Base-by-base conservation (phyloP, 2,888 invertebrate species). In the Sarcophaga rosellei region DNA sequence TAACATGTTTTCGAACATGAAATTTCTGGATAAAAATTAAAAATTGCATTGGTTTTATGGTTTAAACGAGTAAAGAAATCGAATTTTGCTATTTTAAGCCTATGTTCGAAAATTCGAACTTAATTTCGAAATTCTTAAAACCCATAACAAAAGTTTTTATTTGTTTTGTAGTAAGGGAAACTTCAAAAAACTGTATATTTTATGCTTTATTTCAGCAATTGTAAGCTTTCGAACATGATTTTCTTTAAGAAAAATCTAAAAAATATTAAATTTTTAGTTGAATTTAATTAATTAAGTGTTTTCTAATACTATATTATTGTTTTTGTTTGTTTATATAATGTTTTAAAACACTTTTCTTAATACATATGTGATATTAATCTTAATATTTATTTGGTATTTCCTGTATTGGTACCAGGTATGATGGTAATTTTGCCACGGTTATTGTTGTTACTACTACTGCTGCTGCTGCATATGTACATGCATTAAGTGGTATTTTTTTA, bases 361-460 rank as follows among this genome's bases (percentile, higher is more conserved):
- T 79, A 45, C 1, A 4, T 45, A 15, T 77, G 10, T 77, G 87
- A 84, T 85, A 75, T 25, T 63, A 82, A 85, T 85, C 87, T 87
- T 84, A 81, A 85, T 81, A 77, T 75, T 81, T 78, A 85, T 86
- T 87, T 81, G 84, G 85, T 84, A 85, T 87, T 87, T 87, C 87
- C 87, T 85, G 87, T 83, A 78, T 81, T 66, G 12, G 81, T 73
- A 63, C 57, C 4, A 45, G 8, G 44, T 78, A 57, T 66, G 45
- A 65, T 76, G 44, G 44, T 62, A 81, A 61, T 80, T 83, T 84
- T 77, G 65, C 74, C 73, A 69, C 21, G 35, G 74, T 59, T 61
- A n/a, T 57, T 66, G 59, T 74, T 65, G 65, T 59, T 76, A 70
- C 15, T 72, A 47, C 17, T 76, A 61, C 72, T 77, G 76, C 57